These are phyloP conservation scores for Terrapene triunguis DNA, from an alignment of 2,113 vertebrate genomes.

Conservation along the genomic window DNA sequence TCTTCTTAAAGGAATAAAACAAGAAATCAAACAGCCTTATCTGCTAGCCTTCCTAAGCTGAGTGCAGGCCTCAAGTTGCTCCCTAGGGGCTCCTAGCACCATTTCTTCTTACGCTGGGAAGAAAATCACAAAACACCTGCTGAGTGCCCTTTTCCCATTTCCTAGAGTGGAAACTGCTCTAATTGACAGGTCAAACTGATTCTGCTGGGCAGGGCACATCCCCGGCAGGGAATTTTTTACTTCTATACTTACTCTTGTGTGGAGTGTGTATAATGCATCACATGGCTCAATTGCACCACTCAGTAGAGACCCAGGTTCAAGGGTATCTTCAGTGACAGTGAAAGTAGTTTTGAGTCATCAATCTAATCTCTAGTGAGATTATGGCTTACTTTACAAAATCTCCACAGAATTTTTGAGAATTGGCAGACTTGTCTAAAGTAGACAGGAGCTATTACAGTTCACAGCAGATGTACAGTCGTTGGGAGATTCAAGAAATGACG, in stretches of 20 bases:
- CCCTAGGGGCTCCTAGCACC: too few species aligned
- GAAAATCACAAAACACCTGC: background rate
- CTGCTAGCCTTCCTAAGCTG: background rate
- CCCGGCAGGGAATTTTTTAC: background rate
- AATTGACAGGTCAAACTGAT: background rate
- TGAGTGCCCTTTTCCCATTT: background rate
- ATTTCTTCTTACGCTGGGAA: background rate
- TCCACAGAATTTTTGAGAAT: background rate
- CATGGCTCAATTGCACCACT: accelerated
- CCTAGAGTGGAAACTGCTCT: background rate
- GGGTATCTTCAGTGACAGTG: background rate
- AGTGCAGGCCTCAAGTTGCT: background rate
- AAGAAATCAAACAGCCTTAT: background rate
- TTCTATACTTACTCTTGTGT: background rate
- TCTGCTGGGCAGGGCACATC: background rate
- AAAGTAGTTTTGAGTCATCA: background rate
- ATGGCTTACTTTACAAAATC: background rate
- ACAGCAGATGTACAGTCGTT: background rate
- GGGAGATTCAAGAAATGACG: background rate
- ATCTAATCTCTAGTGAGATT: background rate
- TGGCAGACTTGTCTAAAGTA: background rate
- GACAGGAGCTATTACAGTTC: accelerated
- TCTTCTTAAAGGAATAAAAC: background rate
- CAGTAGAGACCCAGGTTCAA: background rate
- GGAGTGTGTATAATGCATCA: background rate